Evolutionary conservation across 2,113 vertebrate species (phyloP).

Genomic region (Microtus ochrogaster): DNA sequence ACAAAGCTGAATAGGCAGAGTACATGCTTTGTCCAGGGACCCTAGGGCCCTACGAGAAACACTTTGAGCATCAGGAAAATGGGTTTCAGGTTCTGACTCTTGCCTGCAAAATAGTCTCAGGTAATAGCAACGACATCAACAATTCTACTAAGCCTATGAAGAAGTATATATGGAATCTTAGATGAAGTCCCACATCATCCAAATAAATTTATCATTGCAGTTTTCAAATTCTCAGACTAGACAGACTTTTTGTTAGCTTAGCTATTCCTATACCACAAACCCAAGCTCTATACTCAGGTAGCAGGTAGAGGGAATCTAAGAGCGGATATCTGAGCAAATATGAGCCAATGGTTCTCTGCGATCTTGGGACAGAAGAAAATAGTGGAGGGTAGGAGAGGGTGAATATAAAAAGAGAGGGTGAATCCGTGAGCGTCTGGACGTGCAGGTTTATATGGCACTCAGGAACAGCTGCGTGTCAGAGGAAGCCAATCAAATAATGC

Average conservation of each 20-base stretch:
- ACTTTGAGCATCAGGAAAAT: background rate
- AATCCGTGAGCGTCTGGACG: background rate
- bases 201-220: slow-evolving; percentile 35
- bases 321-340: background rate
- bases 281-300: accelerated
- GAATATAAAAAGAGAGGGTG: background rate
- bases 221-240: background rate
- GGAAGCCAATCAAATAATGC: background rate
- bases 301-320: background rate
- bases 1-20: background rate
- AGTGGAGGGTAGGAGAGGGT: background rate
- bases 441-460: background rate
- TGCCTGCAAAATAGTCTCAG: background rate
- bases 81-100: background rate
- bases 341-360: background rate
- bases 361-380: background rate
- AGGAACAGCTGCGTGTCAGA: background rate
- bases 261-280: background rate
- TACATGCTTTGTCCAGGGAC: background rate
- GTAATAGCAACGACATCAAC: background rate
- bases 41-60: background rate
- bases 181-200: background rate
- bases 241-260: background rate
- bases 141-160: background rate
- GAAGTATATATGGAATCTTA: background rate